Percentiles rank a stretch among this genome's conserved stretches.
Conservation (phyloP, 64 coral and sea anemone species). For the Dendrophyllia cribrosa region DNA sequence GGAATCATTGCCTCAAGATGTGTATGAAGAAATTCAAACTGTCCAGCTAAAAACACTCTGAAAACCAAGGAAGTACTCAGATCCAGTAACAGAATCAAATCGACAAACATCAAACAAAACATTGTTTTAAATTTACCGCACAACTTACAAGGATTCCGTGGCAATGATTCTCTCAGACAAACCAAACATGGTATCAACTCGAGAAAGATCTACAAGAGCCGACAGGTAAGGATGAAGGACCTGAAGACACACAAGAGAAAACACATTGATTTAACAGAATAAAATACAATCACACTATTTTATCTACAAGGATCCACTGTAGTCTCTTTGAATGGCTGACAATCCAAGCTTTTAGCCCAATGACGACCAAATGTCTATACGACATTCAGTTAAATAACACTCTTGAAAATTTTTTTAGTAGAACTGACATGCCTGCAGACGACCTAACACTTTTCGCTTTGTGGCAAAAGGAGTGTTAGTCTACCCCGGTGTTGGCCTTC, state of each 20-base stretch:
- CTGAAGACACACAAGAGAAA: slow-evolving; percentile 12
- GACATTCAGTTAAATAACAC: too few species aligned
- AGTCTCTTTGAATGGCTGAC: too few species aligned
- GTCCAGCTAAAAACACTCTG: slow-evolving; percentile 94
- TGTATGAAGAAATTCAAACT: slow-evolving; percentile 93
- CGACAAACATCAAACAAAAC: background rate
- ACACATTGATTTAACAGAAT: background rate
- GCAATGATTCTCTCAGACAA: slow-evolving; percentile 98
- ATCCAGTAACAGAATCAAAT: background rate
- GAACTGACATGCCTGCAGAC: too few species aligned
- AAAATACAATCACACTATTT: background rate
- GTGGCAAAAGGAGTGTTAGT: too few species aligned
- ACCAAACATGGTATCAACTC: slow-evolving; percentile 90
- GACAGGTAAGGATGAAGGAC: slow-evolving; percentile 92
- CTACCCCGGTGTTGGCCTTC: too few species aligned
- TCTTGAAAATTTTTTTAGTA: too few species aligned
- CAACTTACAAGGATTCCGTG: slow-evolving; percentile 99
- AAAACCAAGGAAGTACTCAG: slow-evolving; percentile 13
- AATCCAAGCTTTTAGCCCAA: too few species aligned
- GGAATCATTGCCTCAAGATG: slow-evolving; percentile 96
- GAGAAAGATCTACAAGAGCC: slow-evolving; percentile 84
- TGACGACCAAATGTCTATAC: too few species aligned
- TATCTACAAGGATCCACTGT: too few species aligned
- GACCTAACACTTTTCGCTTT: too few species aligned
- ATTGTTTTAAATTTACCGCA: too few species aligned